Evolutionary conservation across 2,113 vertebrate species (phyloP).

Genomic region (Thermophis baileyi): DNA sequence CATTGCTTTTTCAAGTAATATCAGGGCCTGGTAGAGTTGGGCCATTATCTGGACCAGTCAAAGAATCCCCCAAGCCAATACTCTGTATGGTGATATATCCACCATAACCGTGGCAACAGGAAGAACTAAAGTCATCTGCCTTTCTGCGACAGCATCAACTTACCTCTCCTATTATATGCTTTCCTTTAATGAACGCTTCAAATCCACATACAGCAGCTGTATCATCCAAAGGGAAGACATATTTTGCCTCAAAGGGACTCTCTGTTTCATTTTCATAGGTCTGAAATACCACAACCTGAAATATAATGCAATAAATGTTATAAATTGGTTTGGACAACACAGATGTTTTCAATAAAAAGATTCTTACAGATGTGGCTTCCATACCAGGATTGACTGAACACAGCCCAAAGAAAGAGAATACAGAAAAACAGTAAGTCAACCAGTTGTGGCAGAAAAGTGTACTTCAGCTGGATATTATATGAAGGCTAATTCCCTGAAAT

Average conservation of each 20-base stretch:
- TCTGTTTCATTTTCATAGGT: constrained; percentile 77
- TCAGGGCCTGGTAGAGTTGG: neutral
- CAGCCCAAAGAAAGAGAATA: neutral
- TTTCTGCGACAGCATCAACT: neutral
- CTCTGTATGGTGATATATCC: neutral
- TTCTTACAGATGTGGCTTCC: neutral
- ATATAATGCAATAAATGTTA: constrained; percentile 1
- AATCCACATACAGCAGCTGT: constrained; percentile 87
- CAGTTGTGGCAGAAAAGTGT: neutral
- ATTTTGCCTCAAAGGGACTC: constrained; percentile 84
- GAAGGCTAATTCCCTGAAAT: neutral
- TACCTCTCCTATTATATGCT: constrained; percentile 85
- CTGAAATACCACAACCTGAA: constrained; percentile 84
- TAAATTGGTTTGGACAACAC: neutral
- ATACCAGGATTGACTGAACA: neutral
- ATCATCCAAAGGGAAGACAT: constrained; percentile 83
- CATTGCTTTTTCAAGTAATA: neutral
- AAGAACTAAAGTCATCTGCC: neutral
- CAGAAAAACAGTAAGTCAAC: neutral
- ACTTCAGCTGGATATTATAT: neutral
- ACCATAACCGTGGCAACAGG: too few relatives aligned
- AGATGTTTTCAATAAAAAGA: neutral
- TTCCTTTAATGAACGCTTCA: constrained; percentile 89
- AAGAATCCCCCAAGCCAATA: neutral
- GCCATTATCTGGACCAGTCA: neutral